A percentile compares a stretch with the other conserved stretches of the same genome.
Conservation (phyloP, 2,888 invertebrate genomes). For the Tricholauxania praeusta region DNA sequence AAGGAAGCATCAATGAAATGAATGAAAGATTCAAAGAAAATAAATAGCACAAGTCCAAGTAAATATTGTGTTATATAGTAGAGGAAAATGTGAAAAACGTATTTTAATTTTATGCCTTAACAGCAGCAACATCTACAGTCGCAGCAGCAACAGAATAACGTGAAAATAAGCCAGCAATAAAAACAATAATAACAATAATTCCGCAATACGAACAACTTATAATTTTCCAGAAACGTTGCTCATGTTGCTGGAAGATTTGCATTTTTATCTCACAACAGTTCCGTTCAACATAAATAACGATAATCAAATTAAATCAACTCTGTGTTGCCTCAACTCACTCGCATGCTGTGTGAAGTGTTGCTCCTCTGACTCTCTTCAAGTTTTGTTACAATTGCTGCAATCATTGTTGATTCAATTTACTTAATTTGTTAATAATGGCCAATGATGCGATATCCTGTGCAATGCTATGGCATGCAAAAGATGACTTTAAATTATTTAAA, state of each 20-base stretch:
- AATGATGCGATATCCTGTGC: constrained; percentile 41
- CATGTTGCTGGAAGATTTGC: too few species aligned
- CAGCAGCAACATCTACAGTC: constrained; percentile 35
- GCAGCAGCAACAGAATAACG: constrained; percentile 5
- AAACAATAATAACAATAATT: neutral
- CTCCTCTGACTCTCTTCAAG: too few species aligned
- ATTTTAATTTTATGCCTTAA: constrained; percentile 45
- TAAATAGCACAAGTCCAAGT: too few species aligned
- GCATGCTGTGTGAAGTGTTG: too few species aligned
- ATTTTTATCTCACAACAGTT: too few species aligned
- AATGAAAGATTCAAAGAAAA: neutral
- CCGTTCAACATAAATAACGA: neutral
- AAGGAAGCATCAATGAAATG: neutral
- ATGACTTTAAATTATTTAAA: too few species aligned
- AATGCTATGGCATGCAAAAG: too few species aligned
- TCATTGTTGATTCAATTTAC: too few species aligned
- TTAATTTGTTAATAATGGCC: constrained; percentile 35
- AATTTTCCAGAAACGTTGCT: too few species aligned
- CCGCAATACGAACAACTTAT: constrained; percentile 4
- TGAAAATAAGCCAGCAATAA: neutral
- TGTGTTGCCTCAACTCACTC: too few species aligned
- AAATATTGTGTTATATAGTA: neutral
- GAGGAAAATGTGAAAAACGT: constrained; percentile 47
- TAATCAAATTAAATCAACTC: neutral
- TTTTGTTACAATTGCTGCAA: too few species aligned